A percentile compares a stretch with the other conserved stretches of the same genome.
phyloP scores from a whole-genome alignment of 1,140 invertebrate genomes.

The Drusus annulatus region DNA sequence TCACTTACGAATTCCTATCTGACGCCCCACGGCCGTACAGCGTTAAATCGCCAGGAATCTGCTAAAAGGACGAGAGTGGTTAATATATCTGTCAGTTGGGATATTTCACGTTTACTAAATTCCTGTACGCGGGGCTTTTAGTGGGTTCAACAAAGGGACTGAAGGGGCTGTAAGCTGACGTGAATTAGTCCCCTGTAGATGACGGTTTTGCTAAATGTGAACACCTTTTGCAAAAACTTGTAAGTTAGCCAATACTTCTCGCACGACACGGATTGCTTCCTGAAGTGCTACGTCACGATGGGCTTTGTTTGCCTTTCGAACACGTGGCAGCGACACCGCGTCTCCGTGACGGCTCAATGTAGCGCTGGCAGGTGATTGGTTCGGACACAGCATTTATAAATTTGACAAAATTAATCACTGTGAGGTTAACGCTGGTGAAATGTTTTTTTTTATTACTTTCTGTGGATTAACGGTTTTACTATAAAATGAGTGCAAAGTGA shows the following conservation, averaged over 20 bases:
- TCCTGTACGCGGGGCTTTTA: neutral
- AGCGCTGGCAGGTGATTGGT: too few relatives aligned
- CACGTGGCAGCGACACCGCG: too few relatives aligned
- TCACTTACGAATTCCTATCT: neutral
- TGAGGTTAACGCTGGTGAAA: too few relatives aligned
- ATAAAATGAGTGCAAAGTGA: too few relatives aligned
- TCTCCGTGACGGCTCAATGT: too few relatives aligned
- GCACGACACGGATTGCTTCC: neutral
- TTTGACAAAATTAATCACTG: too few relatives aligned
- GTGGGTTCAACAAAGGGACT: too few relatives aligned
- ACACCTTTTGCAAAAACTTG: neutral
- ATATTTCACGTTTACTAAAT: constrained; percentile 15
- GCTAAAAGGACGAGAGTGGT: constrained; percentile 20
- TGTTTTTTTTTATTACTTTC: too few relatives aligned
- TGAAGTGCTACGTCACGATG: neutral
- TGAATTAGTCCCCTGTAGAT: neutral
- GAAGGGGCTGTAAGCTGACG: neutral
- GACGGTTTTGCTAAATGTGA: neutral
- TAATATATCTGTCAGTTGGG: constrained; percentile 23
- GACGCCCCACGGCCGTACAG: neutral
- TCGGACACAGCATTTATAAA: too few relatives aligned
- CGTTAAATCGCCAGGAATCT: constrained; percentile 22
- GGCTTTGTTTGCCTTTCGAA: too few relatives aligned
- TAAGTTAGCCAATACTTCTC: neutral
- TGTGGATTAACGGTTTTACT: too few relatives aligned